Conservation (phyloP, 2,888 invertebrate genomes). For the Ethmia dodecea region DNA sequence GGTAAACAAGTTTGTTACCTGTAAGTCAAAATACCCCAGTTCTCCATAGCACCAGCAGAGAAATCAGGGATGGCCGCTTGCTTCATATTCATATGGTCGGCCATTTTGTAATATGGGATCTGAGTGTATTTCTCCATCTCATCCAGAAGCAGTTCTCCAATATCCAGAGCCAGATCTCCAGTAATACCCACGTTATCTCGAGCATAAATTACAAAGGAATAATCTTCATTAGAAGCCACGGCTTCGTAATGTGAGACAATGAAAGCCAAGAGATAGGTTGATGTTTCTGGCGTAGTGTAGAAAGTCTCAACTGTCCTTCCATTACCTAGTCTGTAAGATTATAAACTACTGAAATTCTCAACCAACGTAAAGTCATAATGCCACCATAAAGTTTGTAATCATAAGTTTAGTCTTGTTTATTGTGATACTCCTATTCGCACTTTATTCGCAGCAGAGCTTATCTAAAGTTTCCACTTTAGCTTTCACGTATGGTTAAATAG, state of each 20-base stretch:
- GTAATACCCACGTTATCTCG: conserved; percentile 51
- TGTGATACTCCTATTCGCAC: no score
- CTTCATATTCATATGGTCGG: conserved; percentile 72
- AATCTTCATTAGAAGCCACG: conserved; percentile 32
- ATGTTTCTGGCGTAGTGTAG: conserved; percentile 80
- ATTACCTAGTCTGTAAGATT: conserved; percentile 24
- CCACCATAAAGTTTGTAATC: no score
- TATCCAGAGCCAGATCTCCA: conserved; percentile 60
- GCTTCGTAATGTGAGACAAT: conserved; percentile 86
- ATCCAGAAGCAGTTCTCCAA: conserved; percentile 61
- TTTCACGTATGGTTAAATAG: no score
- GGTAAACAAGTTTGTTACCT: no score
- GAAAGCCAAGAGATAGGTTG: conserved; percentile 91
- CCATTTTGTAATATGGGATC: conserved; percentile 70
- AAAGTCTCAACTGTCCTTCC: conserved; percentile 61
- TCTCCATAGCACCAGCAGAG: conserved; percentile 89
- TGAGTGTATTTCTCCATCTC: conserved; percentile 79
- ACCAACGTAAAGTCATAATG: not conserved
- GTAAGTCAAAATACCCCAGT: conserved; percentile 90
- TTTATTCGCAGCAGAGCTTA: no score
- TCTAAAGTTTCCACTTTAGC: no score
- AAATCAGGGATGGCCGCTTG: conserved; percentile 89
- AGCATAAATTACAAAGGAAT: conserved; percentile 59
- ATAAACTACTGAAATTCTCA: no score
- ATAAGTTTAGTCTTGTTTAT: no score